Percentiles rank a stretch among this genome's conserved stretches.
phyloP scores from a whole-genome alignment of 2,888 invertebrate species.

The Mayetiola destructor region DNA sequence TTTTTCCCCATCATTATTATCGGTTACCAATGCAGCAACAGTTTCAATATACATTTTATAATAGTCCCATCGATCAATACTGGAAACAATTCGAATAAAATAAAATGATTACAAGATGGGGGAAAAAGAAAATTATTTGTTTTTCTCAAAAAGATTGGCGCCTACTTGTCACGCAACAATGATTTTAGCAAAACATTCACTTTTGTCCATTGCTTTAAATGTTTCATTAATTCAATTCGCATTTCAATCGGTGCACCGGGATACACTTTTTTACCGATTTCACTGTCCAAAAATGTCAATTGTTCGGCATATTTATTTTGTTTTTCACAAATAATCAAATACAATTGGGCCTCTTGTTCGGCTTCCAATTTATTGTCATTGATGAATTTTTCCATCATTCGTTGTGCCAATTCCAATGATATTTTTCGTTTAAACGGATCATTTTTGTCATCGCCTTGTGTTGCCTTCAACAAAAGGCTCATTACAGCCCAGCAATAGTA shows the following conservation, averaged over 20 bases:
- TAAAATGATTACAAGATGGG: neutral
- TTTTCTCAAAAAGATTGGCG: constrained; percentile 16
- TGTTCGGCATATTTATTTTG: constrained; percentile 71
- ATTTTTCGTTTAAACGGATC: constrained; percentile 49
- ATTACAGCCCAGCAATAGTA: constrained; percentile 98
- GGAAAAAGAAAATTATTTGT: constrained; percentile 12
- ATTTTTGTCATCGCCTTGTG: constrained; percentile 36
- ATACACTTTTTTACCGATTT: constrained; percentile 51
- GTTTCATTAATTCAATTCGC: constrained; percentile 57
- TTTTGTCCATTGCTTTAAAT: constrained; percentile 58
- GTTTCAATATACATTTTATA: constrained; percentile 58
- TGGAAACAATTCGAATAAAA: constrained; percentile 28
- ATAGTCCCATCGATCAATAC: constrained; percentile 58
- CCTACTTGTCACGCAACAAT: constrained; percentile 57
- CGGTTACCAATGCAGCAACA: constrained; percentile 46
- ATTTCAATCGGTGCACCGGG: constrained; percentile 53
- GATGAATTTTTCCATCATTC: constrained; percentile 85
- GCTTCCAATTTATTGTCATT: constrained; percentile 77
- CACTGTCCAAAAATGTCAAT: constrained; percentile 63
- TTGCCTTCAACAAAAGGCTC: constrained; percentile 84
- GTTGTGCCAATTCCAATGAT: constrained; percentile 73
- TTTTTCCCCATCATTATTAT: constrained; percentile 23
- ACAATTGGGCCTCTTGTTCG: constrained; percentile 84
- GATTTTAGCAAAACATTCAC: constrained; percentile 60
- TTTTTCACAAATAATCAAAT: constrained; percentile 71